Evolutionary conservation across 2,797 vertebrate species (phyloP), one percentile per base, ranked within the genome.

Genomic region (Jordanella pulchra): DNA sequence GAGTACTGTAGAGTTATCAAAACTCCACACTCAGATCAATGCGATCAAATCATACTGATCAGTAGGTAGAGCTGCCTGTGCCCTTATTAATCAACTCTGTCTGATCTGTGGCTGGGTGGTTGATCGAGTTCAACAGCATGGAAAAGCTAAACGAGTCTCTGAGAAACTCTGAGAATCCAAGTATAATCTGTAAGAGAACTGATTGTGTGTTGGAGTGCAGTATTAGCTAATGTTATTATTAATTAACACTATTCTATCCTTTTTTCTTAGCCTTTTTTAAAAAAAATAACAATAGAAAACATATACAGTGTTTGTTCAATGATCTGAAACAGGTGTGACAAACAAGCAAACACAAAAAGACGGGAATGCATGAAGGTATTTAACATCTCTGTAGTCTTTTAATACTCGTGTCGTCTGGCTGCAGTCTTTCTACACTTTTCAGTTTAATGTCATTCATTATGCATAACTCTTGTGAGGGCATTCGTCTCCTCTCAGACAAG

Each of bases 401-500:
- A 74, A 63, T 65, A 50, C 27, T 56, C 17, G 17, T 72, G 54
- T 17, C 44, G 50, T 47, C 35, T 3, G 66, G 69, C 70, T 77
- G 73, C 50, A 30, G 58, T 65, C 67, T 56, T 66, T 69, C 71
- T 50, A 64, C 27, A 65, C 64, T 78, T 75, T 86, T 72, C 35
- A 67, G 76, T 85, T 83, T 76, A 55, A 71, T 73, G 60, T 73
- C 69, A 89, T 92, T 83, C 60, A 91, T 90, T 82, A 92, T 93
- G 87, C 63, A 88, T 86, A 79, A 72, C 65, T 87, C 73, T 80
- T 80, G 84, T 87, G 80, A 88, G 77, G 79, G 47, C 84, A 88
- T 92, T 84, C 81, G 90, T 92, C 85, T 91, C 73, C 54, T 80
- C 53, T 44, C 68, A 86, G 91, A 88, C 90, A 89, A 75, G 76